Evolutionary conservation across 2,113 vertebrate species (phyloP).

Genomic region (Dicentrarchus labrax): DNA sequence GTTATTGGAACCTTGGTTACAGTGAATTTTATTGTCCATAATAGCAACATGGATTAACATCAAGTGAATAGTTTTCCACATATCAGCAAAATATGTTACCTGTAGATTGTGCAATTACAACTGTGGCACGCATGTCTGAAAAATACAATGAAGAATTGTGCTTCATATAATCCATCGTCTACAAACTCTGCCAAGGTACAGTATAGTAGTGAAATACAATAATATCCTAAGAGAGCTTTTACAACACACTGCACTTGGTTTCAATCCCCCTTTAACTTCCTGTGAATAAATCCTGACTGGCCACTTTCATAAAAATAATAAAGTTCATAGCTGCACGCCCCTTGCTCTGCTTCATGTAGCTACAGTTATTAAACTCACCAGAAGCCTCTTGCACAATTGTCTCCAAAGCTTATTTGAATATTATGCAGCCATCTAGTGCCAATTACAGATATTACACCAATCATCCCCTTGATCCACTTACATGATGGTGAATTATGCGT

Average conservation of each 20-base stretch:
- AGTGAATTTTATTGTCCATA: constrained; percentile 45
- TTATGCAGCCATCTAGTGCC: constrained; percentile 89
- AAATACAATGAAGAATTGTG: constrained; percentile 81
- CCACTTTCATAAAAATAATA: constrained; percentile 66
- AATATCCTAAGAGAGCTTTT: constrained; percentile 52
- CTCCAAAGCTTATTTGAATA: constrained; percentile 81
- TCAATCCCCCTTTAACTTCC: constrained; percentile 20
- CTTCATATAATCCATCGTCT: constrained; percentile 78
- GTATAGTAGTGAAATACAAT: constrained; percentile 46
- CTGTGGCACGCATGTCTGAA: constrained; percentile 51
- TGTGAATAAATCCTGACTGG: constrained; percentile 57
- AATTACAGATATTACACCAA: constrained; percentile 87
- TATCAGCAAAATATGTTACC: constrained; percentile 53
- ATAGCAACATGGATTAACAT: constrained; percentile 53
- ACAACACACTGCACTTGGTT: constrained; percentile 38
- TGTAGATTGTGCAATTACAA: constrained; percentile 68
- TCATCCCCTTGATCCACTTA: constrained; percentile 75
- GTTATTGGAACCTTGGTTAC: constrained; percentile 34
- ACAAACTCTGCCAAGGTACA: constrained; percentile 63
- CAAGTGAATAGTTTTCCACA: constrained; percentile 34
- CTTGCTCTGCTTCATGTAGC: constrained; percentile 45
- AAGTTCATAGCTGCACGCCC: constrained; percentile 53
- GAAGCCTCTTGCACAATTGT: constrained; percentile 62
- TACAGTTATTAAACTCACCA: constrained; percentile 55
- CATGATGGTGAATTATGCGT: constrained; percentile 74